These are phyloP conservation scores for Ailuropoda melanoleuca DNA, from an alignment of 2,113 vertebrate genomes.

Conservation along the genomic window DNA sequence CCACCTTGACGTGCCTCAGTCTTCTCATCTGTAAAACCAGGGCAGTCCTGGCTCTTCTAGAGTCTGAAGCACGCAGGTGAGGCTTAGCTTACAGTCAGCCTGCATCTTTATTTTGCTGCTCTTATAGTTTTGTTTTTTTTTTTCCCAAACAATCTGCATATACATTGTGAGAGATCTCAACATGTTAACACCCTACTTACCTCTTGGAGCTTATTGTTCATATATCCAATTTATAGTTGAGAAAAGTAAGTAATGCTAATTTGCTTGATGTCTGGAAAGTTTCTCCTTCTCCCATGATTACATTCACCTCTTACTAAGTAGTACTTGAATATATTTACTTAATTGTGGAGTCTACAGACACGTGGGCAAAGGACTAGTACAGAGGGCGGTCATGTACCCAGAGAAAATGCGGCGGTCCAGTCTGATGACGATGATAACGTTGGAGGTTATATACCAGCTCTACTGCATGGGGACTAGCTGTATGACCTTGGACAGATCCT, in stretches of 20 bases:
- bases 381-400: not conserved
- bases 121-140: not conserved
- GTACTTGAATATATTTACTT: not conserved
- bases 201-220: not conserved
- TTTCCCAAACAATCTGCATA: not conserved
- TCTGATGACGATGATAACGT: fast-evolving
- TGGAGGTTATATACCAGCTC: not conserved
- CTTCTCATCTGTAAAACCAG: not conserved
- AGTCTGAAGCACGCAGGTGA: not conserved
- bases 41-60: too few species aligned
- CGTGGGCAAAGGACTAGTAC: not conserved
- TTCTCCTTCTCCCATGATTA: not conserved
- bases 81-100: too few species aligned
- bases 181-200: not conserved
- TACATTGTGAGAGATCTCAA: not conserved
- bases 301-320: not conserved
- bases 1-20: not conserved
- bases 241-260: not conserved
- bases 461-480: not conserved
- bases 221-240: not conserved
- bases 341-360: not conserved
- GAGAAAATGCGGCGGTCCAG: not conserved
- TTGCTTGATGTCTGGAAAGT: not conserved
- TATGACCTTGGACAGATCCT: not conserved
- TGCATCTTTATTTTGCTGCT: not conserved